These are phyloP conservation scores for Papio anubis DNA, from an alignment of 2,113 vertebrate genomes.

Conservation along the genomic window DNA sequence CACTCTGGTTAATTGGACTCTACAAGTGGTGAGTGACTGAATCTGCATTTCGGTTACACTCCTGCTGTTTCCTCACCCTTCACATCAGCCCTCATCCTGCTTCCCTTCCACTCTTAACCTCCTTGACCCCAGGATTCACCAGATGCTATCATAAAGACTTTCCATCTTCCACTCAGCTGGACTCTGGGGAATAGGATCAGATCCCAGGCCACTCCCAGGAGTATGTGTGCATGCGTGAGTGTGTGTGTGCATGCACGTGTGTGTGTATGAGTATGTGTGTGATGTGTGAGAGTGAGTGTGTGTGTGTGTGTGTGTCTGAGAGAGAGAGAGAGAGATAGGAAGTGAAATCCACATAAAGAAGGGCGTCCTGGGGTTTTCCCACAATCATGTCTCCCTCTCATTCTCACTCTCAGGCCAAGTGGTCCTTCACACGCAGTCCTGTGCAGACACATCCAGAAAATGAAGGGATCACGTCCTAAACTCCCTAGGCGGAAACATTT, in stretches of 20 bases:
- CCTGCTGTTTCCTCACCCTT: background rate
- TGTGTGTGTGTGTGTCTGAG: background rate
- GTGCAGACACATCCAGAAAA: background rate
- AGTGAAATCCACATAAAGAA: background rate
- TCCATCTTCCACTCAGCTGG: background rate
- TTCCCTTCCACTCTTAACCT: background rate
- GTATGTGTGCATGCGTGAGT: background rate
- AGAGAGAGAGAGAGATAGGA: background rate
- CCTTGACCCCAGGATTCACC: background rate
- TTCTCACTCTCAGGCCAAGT: too few relatives aligned
- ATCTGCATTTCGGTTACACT: too few relatives aligned
- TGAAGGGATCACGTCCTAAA: background rate
- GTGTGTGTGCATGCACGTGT: background rate
- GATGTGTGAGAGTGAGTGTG: background rate
- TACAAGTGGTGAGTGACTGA: too few relatives aligned
- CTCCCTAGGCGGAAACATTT: background rate
- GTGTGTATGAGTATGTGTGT: background rate
- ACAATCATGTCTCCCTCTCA: background rate
- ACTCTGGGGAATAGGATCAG: background rate
- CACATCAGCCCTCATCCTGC: background rate
- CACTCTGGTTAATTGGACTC: too few relatives aligned
- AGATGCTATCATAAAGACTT: background rate
- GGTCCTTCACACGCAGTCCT: background rate
- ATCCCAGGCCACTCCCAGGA: background rate
- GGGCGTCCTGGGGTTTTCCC: background rate